Base-by-base conservation (phyloP, 1,140 invertebrate species). In the Temnothorax longispinosus region DNA sequence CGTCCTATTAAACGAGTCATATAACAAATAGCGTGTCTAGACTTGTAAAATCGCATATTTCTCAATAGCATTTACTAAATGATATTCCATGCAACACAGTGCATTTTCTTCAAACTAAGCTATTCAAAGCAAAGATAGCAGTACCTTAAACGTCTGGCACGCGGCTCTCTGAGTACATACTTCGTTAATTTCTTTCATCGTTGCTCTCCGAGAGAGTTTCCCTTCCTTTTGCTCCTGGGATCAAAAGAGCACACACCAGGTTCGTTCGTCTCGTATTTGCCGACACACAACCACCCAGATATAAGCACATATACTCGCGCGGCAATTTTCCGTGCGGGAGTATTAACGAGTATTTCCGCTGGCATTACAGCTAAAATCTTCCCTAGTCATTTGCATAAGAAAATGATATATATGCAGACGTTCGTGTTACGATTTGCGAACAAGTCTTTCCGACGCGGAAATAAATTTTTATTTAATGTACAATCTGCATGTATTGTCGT, bases 161-260 rank as follows among this genome's bases (percentile, higher is more conserved):
- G 52, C 27, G 27, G 27, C 41, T 50, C 13, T 69, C 47, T 35
- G 60, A 67, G 15, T 56, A 44, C 32, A 47, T 38, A 58, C 67
- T 38, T 74, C 18, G 54, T 82, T 82, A 82, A 82, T 82, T 82
- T 82, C 80, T 74, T 74, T 82, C 67, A 60, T 21, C 65, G 52
- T 10, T 58, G 52, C 52, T 72, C 38, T 35, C 38, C 21, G 41
- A 60, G 41, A 60, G 21, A n/a, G 8, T 62, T 82, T 58, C 27
- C 21, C 3, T 3, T 32, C 38, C 71, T 82, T 82, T 72, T 58
- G 38, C 54, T 47, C 52, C 18, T 27, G 7, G 27, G 18, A 82
- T 82, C 38, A 74, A 82, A 82, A 82, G 67, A 47, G 15, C 65
- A 60, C 41, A 74, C 54, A 58, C 58, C n/a, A 11, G 38, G 41